phyloP scores from a whole-genome alignment of 1,140 invertebrate species.

The Holotrichia oblita region DNA sequence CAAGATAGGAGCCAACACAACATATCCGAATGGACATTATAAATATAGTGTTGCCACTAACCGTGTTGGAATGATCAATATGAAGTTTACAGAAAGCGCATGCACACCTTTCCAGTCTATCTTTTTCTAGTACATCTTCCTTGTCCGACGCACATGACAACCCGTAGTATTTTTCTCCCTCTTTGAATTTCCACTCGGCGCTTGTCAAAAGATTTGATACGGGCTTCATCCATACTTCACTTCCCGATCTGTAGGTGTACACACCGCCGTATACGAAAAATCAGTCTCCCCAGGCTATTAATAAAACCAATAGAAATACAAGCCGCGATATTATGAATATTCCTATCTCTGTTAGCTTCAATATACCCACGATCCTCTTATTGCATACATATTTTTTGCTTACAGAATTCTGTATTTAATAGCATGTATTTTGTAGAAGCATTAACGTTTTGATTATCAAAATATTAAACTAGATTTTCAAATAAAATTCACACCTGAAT shows the following conservation, averaged over 20 bases:
- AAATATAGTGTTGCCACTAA: constrained; percentile 10
- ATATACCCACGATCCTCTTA: neutral
- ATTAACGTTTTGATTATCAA: neutral
- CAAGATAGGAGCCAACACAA: neutral
- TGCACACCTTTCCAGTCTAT: constrained; percentile 15
- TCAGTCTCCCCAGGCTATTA: constrained; percentile 12
- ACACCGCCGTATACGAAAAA: neutral
- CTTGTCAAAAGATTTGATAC: constrained; percentile 34
- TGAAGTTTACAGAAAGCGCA: constrained; percentile 20
- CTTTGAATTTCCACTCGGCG: constrained; percentile 39
- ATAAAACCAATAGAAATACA: constrained; percentile 24
- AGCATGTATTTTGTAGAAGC: neutral
- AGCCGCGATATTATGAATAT: constrained; percentile 22
- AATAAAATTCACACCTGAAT: too few relatives aligned
- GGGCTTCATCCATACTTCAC: neutral
- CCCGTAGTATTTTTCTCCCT: constrained; percentile 29
- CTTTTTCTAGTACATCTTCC: constrained; percentile 9
- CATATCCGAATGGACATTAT: neutral
- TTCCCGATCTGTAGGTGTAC: constrained; percentile 14
- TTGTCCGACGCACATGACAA: neutral
- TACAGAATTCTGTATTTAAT: neutral
- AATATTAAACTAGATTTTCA: too few relatives aligned
- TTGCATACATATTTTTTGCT: neutral
- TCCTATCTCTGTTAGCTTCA: neutral
- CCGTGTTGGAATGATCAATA: constrained; percentile 35